Conservation (phyloP, 2,888 invertebrate genomes). For the Tenthredo amoena region DNA sequence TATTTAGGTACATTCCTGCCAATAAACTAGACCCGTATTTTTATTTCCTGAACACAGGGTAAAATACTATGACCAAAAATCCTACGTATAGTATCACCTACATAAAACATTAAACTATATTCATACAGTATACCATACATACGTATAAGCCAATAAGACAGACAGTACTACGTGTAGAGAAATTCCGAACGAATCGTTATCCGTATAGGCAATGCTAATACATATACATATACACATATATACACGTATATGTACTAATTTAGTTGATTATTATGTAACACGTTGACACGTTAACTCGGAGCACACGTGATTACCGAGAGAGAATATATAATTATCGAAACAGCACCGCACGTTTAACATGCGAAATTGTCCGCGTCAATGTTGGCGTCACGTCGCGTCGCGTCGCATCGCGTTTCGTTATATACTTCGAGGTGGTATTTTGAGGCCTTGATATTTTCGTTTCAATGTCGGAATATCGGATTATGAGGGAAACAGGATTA, state of each 20-base stretch:
- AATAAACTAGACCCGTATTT: neutral
- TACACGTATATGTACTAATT: neutral
- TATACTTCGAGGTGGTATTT: constrained; percentile 3
- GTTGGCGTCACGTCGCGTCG: neutral
- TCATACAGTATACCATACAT: neutral
- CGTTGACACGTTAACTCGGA: neutral
- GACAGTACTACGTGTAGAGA: neutral
- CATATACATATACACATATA: neutral
- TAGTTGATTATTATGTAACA: neutral
- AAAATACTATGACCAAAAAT: neutral
- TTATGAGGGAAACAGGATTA: neutral
- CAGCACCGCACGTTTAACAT: neutral
- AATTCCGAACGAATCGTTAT: neutral
- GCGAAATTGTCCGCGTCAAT: neutral
- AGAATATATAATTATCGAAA: constrained; percentile 22
- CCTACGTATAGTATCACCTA: neutral
- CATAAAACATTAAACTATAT: neutral
- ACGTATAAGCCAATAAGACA: neutral
- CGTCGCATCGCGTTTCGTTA: neutral
- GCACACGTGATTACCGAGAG: neutral
- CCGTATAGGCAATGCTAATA: neutral
- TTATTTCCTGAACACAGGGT: neutral
- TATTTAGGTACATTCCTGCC: neutral
- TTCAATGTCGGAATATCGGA: neutral
- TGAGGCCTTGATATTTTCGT: neutral